phyloP scores from a whole-genome alignment of 2,797 vertebrate genomes.

The Hyperoplus lanceolatus region DNA sequence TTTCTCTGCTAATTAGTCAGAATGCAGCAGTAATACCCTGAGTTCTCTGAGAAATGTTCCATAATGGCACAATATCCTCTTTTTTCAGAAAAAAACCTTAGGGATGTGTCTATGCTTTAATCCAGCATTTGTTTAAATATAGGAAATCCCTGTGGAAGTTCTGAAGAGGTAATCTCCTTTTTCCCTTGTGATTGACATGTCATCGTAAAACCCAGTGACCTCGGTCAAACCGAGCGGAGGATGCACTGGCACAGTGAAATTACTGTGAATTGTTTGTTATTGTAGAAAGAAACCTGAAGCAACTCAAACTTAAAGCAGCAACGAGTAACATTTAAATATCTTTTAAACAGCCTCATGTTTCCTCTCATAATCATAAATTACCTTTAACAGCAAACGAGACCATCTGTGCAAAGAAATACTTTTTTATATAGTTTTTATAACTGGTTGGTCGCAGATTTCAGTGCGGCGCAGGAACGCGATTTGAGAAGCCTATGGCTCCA shows the following conservation, averaged over 20 bases:
- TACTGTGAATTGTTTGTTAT: slow-evolving; percentile 14
- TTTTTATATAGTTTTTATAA: too few species aligned
- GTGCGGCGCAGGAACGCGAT: too few species aligned
- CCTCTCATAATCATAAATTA: too few species aligned
- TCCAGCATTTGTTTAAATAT: slow-evolving; percentile 81
- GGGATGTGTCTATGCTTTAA: slow-evolving; percentile 76
- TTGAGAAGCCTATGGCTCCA: too few species aligned
- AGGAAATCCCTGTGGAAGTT: slow-evolving; percentile 75
- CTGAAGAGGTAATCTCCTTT: slow-evolving; percentile 68
- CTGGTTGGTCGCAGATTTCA: too few species aligned
- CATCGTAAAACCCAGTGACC: slow-evolving; percentile 68
- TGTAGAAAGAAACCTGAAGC: slow-evolving; percentile 9
- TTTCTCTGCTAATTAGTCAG: slow-evolving; percentile 79
- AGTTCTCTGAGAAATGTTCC: slow-evolving; percentile 73
- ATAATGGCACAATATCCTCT: slow-evolving; percentile 75
- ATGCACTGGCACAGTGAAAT: slow-evolving; percentile 19
- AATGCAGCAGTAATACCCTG: slow-evolving; percentile 75
- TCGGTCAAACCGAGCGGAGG: slow-evolving; percentile 44
- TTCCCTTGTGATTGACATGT: slow-evolving; percentile 70
- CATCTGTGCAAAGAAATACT: too few species aligned
- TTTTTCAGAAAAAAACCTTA: slow-evolving; percentile 62
- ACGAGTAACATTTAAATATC: too few species aligned
- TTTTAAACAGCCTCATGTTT: too few species aligned
- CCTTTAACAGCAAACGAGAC: too few species aligned
- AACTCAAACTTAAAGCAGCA: slow-evolving; percentile 5